Percentiles rank a stretch among this genome's conserved stretches.
phyloP scores from a whole-genome alignment of 2,113 vertebrate genomes.

The Triplophysa siluroides region DNA sequence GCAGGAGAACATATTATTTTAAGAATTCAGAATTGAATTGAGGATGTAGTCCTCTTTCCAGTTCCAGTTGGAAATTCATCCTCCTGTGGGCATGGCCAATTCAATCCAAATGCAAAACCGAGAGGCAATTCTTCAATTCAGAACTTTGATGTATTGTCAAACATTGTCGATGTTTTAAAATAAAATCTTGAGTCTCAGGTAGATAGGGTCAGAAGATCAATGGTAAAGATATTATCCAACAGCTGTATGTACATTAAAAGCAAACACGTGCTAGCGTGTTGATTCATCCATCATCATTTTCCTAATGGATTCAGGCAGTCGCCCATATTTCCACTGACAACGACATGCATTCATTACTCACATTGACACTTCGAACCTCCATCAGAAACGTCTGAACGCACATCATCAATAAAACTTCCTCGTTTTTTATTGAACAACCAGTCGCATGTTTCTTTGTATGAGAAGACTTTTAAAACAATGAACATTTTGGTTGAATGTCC shows the following conservation, averaged over 20 bases:
- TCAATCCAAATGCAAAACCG: not conserved
- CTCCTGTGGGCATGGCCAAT: not conserved
- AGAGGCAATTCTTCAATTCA: too few species aligned
- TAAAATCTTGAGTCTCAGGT: not conserved
- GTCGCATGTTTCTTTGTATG: not conserved
- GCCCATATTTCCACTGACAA: conserved; percentile 40
- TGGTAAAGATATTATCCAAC: conserved; percentile 11
- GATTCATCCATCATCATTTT: conserved; percentile 50
- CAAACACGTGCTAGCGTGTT: conserved; percentile 26
- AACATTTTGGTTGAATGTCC: not conserved
- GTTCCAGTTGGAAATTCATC: too few species aligned
- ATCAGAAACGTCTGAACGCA: not conserved
- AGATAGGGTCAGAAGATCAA: not conserved
- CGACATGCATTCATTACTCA: conserved; percentile 44
- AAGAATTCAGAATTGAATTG: too few species aligned
- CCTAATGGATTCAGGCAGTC: conserved; percentile 48
- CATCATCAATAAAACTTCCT: not conserved
- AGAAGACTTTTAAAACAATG: not conserved
- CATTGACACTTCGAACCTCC: conserved; percentile 9
- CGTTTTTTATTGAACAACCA: not conserved
- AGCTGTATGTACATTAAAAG: conserved; percentile 35
- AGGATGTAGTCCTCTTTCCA: too few species aligned
- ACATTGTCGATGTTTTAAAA: not conserved
- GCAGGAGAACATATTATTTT: too few species aligned
- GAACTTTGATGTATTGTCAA: too few species aligned